Percentiles rank a stretch among this genome's conserved stretches.
phyloP scores from a whole-genome alignment of 1,140 invertebrate genomes.

The Drosophila nebulosa region DNA sequence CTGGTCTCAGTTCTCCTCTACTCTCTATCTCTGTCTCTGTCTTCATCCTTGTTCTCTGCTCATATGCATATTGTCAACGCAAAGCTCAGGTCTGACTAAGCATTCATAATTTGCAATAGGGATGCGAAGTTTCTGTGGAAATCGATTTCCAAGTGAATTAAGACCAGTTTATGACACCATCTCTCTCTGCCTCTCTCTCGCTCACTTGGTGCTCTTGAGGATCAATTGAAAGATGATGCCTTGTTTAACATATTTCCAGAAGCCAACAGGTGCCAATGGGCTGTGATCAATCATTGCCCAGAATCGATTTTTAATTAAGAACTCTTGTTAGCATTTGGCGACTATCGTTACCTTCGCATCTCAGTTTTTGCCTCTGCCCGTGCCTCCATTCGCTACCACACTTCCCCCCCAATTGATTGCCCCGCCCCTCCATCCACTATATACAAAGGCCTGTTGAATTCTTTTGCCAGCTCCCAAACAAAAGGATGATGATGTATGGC shows the following conservation, averaged over 20 bases:
- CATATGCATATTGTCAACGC: constrained; percentile 65
- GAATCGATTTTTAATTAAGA: constrained; percentile 81
- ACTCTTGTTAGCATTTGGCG: constrained; percentile 79
- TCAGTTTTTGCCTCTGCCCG: background rate
- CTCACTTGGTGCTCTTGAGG: background rate
- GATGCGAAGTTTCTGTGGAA: constrained; percentile 41
- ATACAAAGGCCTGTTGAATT: constrained; percentile 70
- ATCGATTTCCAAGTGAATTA: constrained; percentile 45
- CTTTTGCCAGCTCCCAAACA: constrained; percentile 33
- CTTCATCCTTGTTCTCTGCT: background rate
- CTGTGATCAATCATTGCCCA: constrained; percentile 76
- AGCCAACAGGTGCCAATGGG: constrained; percentile 81
- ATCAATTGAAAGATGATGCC: constrained; percentile 58
- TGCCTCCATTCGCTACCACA: constrained; percentile 11
- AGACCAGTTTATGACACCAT: constrained; percentile 69
- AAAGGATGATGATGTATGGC: constrained; percentile 38
- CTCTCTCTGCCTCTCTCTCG: background rate
- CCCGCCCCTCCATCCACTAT: constrained; percentile 44
- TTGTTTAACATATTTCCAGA: constrained; percentile 81
- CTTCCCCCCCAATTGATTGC: too few relatives aligned
- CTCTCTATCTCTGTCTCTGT: background rate
- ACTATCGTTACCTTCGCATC: constrained; percentile 43
- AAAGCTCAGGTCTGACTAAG: constrained; percentile 45
- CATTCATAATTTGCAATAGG: constrained; percentile 70
- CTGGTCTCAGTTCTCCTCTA: background rate